These are phyloP conservation scores for Naso thynnoides DNA, from an alignment of 2,797 vertebrate genomes.

Conservation along the genomic window DNA sequence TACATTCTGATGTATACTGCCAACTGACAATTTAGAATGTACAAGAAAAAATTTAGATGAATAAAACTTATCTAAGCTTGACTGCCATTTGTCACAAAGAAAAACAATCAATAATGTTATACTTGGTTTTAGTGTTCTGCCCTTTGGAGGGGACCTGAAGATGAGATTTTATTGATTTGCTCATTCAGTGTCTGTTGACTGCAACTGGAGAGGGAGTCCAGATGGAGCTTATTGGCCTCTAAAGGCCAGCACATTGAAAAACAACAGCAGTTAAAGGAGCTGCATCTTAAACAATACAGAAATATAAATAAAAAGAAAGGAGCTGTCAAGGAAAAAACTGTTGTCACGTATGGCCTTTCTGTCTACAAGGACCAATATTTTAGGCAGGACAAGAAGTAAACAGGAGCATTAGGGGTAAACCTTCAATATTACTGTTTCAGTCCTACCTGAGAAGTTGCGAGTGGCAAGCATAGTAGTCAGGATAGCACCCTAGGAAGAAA, in stretches of 20 bases:
- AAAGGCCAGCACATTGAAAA: constrained; percentile 37
- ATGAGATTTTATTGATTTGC: constrained; percentile 33
- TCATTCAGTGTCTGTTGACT: constrained; percentile 14
- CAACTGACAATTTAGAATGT: not conserved
- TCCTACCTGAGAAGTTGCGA: constrained; percentile 97
- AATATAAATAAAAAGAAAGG: not conserved
- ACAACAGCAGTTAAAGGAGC: constrained; percentile 1
- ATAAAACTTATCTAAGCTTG: constrained; percentile 2
- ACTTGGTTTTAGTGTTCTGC: constrained; percentile 26
- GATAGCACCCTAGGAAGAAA: constrained; percentile 91
- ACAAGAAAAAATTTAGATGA: constrained; percentile 6
- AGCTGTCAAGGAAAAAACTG: not conserved
- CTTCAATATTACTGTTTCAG: not conserved
- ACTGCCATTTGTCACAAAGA: constrained; percentile 18
- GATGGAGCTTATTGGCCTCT: constrained; percentile 11
- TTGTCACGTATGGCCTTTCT: not conserved
- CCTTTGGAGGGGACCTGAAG: constrained; percentile 47
- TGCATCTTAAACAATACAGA: not conserved
- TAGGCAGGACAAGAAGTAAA: not conserved
- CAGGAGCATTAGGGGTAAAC: no score
- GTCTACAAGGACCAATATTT: not conserved
- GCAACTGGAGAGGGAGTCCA: not conserved
- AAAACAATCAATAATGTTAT: constrained; percentile 25
- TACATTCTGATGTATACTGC: constrained; percentile 5
- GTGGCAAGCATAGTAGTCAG: constrained; percentile 98